Evolutionary conservation across 2,797 vertebrate genomes (phyloP).

Genomic region (Potorous gilbertii): DNA sequence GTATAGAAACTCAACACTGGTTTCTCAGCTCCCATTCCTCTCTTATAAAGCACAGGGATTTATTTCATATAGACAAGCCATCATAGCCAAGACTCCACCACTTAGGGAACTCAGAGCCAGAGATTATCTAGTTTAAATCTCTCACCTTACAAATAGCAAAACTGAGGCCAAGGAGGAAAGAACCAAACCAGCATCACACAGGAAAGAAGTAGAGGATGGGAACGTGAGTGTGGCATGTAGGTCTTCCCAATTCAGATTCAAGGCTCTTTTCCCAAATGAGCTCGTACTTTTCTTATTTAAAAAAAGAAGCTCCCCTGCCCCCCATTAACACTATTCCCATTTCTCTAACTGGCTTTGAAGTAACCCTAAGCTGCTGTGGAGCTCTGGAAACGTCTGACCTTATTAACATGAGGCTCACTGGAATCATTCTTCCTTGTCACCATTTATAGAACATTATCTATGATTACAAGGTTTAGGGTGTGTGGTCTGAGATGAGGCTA

Average conservation of each 20-base stretch:
- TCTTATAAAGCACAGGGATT: not conserved
- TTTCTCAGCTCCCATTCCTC: not conserved
- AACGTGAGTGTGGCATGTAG: not conserved
- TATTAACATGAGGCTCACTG: conserved; percentile 4
- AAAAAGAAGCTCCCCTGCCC: not conserved
- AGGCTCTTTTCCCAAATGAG: not conserved
- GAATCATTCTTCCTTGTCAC: conserved; percentile 71
- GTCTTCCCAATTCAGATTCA: not conserved
- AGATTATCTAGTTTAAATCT: not conserved
- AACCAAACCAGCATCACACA: not conserved
- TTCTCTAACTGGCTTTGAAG: not conserved
- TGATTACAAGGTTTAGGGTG: conserved; percentile 29
- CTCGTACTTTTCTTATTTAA: not conserved
- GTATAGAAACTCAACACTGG: not conserved
- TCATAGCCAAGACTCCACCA: not conserved
- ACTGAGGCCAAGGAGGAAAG: not conserved
- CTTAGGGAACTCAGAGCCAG: not conserved
- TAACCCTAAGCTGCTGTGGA: conserved; percentile 20
- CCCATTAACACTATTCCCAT: not conserved
- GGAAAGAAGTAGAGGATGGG: not conserved
- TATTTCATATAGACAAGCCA: not conserved
- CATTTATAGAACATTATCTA: conserved; percentile 37
- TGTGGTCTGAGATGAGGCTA: conserved; percentile 38
- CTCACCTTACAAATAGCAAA: not conserved
- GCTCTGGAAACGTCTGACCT: conserved; percentile 48